Evolutionary conservation across 2,888 invertebrate species (phyloP).

Genomic region (Coremacera marginata): DNA sequence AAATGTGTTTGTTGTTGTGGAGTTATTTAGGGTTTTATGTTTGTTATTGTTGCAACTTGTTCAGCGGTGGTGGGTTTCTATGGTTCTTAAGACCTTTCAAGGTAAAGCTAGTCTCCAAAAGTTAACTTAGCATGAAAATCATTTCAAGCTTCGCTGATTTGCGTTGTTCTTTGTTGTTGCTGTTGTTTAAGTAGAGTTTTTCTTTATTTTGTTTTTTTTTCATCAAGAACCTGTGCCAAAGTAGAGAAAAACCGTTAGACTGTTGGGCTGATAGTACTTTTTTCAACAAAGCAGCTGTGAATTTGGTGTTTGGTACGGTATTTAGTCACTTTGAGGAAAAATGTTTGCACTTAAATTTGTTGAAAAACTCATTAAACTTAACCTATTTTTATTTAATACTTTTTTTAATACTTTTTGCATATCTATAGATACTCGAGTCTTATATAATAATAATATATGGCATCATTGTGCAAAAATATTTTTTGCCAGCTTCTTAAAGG

Average conservation of each 20-base stretch:
- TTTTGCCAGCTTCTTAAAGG: too few relatives aligned
- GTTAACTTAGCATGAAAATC: constrained; percentile 31
- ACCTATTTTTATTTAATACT: too few relatives aligned
- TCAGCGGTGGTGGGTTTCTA: constrained; percentile 40
- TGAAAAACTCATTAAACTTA: too few relatives aligned
- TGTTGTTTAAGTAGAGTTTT: constrained; percentile 38
- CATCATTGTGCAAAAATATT: too few relatives aligned
- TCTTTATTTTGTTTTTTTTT: background rate
- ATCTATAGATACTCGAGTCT: too few relatives aligned
- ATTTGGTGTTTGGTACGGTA: background rate
- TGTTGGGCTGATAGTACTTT: background rate
- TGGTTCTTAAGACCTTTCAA: constrained; percentile 45
- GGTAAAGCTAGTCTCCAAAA: constrained; percentile 45
- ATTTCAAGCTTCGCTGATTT: constrained; percentile 50
- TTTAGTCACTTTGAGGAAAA: too few relatives aligned
- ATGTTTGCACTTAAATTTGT: too few relatives aligned
- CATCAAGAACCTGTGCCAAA: constrained; percentile 26
- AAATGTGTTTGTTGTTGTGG: constrained; percentile 15
- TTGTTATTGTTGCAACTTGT: background rate
- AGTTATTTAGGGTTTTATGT: background rate
- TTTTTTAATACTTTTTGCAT: too few relatives aligned
- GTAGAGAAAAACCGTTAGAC: constrained; percentile 11
- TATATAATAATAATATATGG: too few relatives aligned
- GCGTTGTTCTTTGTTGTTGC: constrained; percentile 22
- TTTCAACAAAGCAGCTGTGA: background rate